Percentiles rank a stretch among this genome's conserved stretches.
Conservation (phyloP, 2,888 invertebrate species). For the Caenorhabditis angaria region DNA sequence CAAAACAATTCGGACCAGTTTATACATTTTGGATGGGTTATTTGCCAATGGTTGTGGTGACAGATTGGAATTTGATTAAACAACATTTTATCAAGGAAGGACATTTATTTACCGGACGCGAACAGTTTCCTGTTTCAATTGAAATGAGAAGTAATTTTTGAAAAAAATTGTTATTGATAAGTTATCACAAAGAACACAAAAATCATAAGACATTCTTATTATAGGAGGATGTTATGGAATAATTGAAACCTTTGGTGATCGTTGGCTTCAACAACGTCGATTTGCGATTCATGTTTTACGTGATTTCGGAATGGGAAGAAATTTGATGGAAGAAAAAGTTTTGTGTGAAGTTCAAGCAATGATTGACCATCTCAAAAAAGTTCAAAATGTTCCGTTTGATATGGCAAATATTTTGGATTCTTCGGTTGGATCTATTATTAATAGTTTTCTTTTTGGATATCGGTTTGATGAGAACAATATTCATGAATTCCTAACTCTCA, state of each 20-base stretch:
- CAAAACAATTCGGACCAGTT: constrained; percentile 38
- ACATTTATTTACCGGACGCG: background rate
- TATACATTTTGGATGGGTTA: constrained; percentile 42
- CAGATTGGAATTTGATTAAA: constrained; percentile 38
- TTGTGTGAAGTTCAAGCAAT: constrained; percentile 18
- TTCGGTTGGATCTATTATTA: constrained; percentile 47
- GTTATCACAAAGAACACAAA: too few species aligned
- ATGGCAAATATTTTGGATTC: constrained; percentile 37
- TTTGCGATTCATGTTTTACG: constrained; percentile 47
- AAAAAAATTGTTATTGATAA: too few species aligned
- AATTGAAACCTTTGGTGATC: constrained; percentile 34
- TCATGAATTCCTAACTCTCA: constrained; percentile 31
- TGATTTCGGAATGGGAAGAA: constrained; percentile 51
- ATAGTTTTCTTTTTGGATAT: constrained; percentile 47
- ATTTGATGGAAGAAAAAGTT: constrained; percentile 52
- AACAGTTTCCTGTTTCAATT: background rate
- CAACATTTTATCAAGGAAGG: constrained; percentile 24
- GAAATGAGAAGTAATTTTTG: constrained; percentile 16
- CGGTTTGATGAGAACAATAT: constrained; percentile 47
- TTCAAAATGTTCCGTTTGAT: constrained; percentile 15
- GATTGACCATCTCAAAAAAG: constrained; percentile 15
- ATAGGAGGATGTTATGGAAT: constrained; percentile 38
- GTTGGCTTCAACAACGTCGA: constrained; percentile 38
- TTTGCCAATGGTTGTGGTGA: constrained; percentile 38
- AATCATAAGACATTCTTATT: too few species aligned